phyloP scores from a whole-genome alignment of 2,797 vertebrate genomes.

The Spinus olivaceus region DNA sequence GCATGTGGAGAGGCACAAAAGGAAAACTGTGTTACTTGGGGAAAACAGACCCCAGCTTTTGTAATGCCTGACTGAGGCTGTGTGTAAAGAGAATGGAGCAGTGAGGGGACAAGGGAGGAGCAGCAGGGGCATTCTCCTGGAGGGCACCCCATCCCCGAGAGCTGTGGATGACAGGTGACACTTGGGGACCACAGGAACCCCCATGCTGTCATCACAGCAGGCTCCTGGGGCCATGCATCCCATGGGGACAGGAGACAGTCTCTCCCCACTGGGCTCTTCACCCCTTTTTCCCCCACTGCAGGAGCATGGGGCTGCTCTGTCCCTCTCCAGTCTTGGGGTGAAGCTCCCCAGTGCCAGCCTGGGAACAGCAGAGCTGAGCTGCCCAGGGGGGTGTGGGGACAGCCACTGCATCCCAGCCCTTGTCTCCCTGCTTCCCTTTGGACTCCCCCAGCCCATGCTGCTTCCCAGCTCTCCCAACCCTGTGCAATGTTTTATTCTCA shows the following conservation, averaged over 20 bases:
- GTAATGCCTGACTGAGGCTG: not conserved
- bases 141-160: rapidly evolving
- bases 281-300: not conserved
- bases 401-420: not conserved
- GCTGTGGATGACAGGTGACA: rapidly evolving
- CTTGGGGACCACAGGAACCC: rapidly evolving
- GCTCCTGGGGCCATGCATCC: rapidly evolving
- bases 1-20: not conserved
- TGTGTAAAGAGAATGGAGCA: not conserved
- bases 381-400: not conserved
- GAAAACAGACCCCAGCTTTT: not conserved
- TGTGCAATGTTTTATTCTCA: rapidly evolving
- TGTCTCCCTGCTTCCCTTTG: not conserved
- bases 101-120: not conserved
- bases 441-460: not conserved
- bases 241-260: rapidly evolving
- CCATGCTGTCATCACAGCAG: rapidly evolving
- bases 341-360: not conserved
- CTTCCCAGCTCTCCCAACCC: not conserved
- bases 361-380: not conserved
- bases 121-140: not conserved
- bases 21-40: not conserved
- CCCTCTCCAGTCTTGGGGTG: not conserved
- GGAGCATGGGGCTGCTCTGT: not conserved
- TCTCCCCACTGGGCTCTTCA: not conserved